Evolutionary conservation across 2,797 vertebrate genomes (phyloP), one percentile per base, ranked within the genome.

Genomic region (Acestrorhynchus altus): DNA sequence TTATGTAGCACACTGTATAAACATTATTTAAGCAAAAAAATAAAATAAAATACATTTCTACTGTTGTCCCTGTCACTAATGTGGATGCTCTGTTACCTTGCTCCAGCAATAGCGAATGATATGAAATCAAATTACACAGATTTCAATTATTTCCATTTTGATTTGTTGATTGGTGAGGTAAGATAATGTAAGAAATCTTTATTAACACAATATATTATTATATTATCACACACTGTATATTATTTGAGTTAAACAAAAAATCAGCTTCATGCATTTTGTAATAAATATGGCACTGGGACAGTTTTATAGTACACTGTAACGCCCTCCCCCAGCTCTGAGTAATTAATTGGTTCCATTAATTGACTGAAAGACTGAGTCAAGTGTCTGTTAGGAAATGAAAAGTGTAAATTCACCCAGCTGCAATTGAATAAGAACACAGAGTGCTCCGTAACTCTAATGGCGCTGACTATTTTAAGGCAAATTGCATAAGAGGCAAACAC

Each of bases 291-390:
- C 18, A 10, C 51, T 10, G 35, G n/a, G 24, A 31, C 18, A 40
- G 16, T 31, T 22, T 20, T 40, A 15, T n/a, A 70, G 40, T 56
- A 40, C 1, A 39, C 16, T 40, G 22, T 35, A 59, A 69, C 26
- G 61, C n/a, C 40, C 18, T 44, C 60, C 6, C 8, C 35, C 22
- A 24, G 61, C 63, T 2, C 56, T 24, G 42, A 78, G 61, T 57
- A 31, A 61, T 81, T 72, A 69, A 69, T 69, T 67, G 74, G 40
- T 9, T 44, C 63, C 65, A 67, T 63, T 79, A 67, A 66, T 71
- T 64, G 56, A 52, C 52, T 68, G 47, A 69, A 20, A 81, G 77
- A 16, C 39, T 59, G n/a, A 61, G 49, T 78, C 57, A 54, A 31
- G 72, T 64, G 35, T 77, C 65, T 52, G 35, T 75, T 39, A 69